Base-by-base conservation (phyloP, 2,888 invertebrate species). In the Chalcis sispes region DNA sequence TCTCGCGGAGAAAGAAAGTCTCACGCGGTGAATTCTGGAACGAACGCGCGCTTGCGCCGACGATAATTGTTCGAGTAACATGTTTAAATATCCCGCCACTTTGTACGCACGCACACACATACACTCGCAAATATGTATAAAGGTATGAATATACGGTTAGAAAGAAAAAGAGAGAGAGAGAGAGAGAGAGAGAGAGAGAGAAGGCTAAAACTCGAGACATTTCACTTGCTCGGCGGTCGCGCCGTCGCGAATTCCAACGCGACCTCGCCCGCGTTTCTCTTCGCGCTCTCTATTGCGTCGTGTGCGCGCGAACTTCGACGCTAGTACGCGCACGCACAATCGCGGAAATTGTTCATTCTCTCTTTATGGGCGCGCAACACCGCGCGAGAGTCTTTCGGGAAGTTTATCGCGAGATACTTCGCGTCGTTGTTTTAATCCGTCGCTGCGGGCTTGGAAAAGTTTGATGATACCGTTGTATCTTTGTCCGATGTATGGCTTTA, bases 341-440 rank as follows among this genome's bases (percentile, higher is more conserved):
- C 83, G 46, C 82, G 85, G 84, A 85, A 87, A 87, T 87, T 87
- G 87, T 86, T 85, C 82, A 58, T 56, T 77, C 65, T 40, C n/a
- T n/a, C n/a, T n/a, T n/a, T n/a, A 69, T 78, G 79, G 78, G 29
- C 27, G 13, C 46, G 8, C n/a, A 46, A 15, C 80, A 77, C 72
- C 50, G 70, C 18, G 79, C 52, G 25, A 18, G 56, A 67, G 59
- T 62, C 74, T 71, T 71, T 62, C 61, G 46, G 71, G 54, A 62
- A 71, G 71, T 71, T 71, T 62, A 40, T 40, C 42, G 50, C 10
- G 62, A 36, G 42, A 61, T 48, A n/a, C n/a, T n/a, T n/a, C n/a
- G n/a, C n/a, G 69, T 83, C 81, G 83, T 86, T 85, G 86, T 87
- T 87, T 87, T 86, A 87, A 88, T 87, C 85, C 83, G 85, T 87